Evolutionary conservation across 2,113 vertebrate genomes (phyloP).

Genomic region (Thinocorus orbignyianus): DNA sequence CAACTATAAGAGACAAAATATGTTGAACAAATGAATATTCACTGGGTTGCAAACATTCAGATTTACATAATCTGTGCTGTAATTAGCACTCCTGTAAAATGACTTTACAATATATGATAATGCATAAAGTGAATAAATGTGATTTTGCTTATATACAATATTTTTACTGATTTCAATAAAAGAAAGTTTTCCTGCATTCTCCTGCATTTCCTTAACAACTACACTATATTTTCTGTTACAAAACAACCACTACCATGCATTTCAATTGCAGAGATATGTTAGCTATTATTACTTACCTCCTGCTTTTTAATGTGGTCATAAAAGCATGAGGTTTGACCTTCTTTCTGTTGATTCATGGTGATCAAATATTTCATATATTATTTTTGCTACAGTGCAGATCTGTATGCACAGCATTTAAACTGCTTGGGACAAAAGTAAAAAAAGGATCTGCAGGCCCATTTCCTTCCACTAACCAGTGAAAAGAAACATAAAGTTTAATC

Average conservation of each 20-base stretch:
- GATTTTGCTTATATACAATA: background rate
- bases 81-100: background rate
- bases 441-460: background rate
- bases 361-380: background rate
- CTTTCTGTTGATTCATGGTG: background rate
- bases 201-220: background rate
- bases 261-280: background rate
- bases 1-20: background rate
- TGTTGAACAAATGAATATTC: background rate
- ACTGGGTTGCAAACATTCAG: background rate
- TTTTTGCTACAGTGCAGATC: background rate
- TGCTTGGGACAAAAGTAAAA: background rate
- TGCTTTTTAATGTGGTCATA: background rate
- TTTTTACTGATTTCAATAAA: background rate
- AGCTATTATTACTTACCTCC: background rate
- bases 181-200: background rate
- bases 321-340: background rate
- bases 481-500: background rate
- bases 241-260: background rate
- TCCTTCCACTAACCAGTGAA: background rate
- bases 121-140: background rate
- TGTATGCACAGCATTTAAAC: background rate
- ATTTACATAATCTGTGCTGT: background rate
- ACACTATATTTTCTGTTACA: background rate
- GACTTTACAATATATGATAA: background rate